Base-by-base conservation (phyloP, 2,888 invertebrate species). In the Ichneumoninae sp. region DNA sequence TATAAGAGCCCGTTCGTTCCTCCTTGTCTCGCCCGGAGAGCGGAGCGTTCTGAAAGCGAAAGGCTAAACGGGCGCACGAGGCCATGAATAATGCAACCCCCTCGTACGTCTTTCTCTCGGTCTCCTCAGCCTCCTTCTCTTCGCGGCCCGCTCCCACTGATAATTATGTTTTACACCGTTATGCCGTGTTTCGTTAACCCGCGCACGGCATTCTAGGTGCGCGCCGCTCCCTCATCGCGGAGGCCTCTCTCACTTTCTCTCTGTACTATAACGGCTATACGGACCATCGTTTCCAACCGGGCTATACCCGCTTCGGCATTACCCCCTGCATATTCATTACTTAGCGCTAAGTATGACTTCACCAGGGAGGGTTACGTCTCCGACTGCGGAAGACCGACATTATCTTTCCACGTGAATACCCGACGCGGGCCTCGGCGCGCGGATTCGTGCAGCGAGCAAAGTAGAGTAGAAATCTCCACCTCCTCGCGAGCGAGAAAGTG, bases 91-190 rank as follows among this genome's bases (percentile, higher is more conserved):
- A 92, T 92, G 91, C 90, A 91, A 83, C 87, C 90, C 54, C 66
- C 62, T 86, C 90, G 89, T 90, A 89, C 88, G 90, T 90, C 90
- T 92, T 91, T 88, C 90, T 89, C 90, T 86, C 52, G 66, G 66
- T 75, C 33, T 76, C 52, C 82, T 82, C 76, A 76, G 80, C 70
- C 82, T 80, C 75, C 66, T 85, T 88, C 88, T 89, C 88, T 91
- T 91, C 82, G 72, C 76, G 66, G 72, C 88, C 91, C 89, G 89
- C 85, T 90, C 88, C 89, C 87, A 87, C 89, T 91, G 92, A 92
- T 91, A 91, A 92, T 92, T 92, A 92, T 91, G 91, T 91, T 92
- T 91, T 92, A 92, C 92, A 91, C 89, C 90, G 90, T 91, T 91
- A 90, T 90, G 90, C 90, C 91, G 90, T 90, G 92, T 92, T 92